Percentiles rank a stretch among this genome's conserved stretches.
These are phyloP conservation scores for Eupelmus urozonus DNA, from an alignment of 2,888 invertebrate genomes.

Conservation along the genomic window DNA sequence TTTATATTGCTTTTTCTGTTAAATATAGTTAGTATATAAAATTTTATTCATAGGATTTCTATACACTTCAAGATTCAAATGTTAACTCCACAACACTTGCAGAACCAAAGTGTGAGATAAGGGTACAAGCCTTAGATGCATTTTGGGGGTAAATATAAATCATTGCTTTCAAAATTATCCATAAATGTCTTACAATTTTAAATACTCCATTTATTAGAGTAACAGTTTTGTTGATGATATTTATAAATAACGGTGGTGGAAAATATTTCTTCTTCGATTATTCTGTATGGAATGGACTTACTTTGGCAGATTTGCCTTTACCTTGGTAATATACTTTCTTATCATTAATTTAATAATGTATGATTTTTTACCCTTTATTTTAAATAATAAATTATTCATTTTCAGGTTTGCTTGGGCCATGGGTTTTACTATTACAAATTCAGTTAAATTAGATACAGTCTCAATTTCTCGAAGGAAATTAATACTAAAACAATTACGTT, in stretches of 20 bases:
- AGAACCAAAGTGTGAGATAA: constrained; percentile 69
- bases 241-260: constrained; percentile 93
- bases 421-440: constrained; percentile 88
- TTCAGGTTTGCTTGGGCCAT: constrained; percentile 91
- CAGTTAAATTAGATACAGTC: constrained; percentile 84
- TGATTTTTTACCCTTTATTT: constrained; percentile 19
- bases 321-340: constrained; percentile 84
- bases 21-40: constrained; percentile 3
- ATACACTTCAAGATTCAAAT: constrained; percentile 68
- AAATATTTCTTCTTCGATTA: constrained; percentile 89
- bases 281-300: constrained; percentile 90
- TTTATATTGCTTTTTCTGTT: not conserved
- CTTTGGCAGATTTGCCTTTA: constrained; percentile 91
- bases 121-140: constrained; percentile 74
- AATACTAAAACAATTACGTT: constrained; percentile 78
- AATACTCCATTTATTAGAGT: no score
- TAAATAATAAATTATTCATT: constrained; percentile 5
- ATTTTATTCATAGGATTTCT: constrained; percentile 66
- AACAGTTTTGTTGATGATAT: constrained; percentile 89
- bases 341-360: no score
- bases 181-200: not conserved
- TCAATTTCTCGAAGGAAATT: constrained; percentile 80
- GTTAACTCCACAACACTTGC: constrained; percentile 64
- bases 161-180: not conserved
- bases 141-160: constrained; percentile 73